phyloP scores from a whole-genome alignment of 2,113 vertebrate genomes.

The Hepsetus odoe region DNA sequence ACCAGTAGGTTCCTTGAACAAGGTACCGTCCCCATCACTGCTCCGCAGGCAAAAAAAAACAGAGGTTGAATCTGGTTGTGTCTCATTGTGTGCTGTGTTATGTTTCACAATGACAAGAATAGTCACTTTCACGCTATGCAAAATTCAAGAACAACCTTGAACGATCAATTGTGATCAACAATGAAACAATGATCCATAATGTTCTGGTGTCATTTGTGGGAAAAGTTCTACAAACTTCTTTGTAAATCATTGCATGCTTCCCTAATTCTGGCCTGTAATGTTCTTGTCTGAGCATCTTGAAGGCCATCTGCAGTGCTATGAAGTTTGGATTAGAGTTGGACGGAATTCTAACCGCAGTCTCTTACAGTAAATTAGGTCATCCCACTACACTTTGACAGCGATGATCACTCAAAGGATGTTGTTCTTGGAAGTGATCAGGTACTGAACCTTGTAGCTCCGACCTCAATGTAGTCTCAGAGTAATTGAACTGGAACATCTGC shows the following conservation, averaged over 20 bases:
- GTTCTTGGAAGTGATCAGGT: slow-evolving; percentile 7
- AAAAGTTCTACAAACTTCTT: not conserved
- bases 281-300: not conserved
- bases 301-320: not conserved
- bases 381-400: not conserved
- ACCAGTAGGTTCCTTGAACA: too few species aligned
- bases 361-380: slow-evolving; percentile 19
- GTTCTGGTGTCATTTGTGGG: too few species aligned
- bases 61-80: too few species aligned
- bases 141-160: too few species aligned
- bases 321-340: not conserved
- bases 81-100: too few species aligned
- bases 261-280: not conserved
- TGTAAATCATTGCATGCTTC: not conserved
- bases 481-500: slow-evolving; percentile 32
- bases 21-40: too few species aligned
- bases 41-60: too few species aligned
- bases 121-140: too few species aligned
- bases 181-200: too few species aligned
- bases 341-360: not conserved
- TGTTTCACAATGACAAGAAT: too few species aligned
- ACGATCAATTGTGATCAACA: too few species aligned
- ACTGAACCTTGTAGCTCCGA: not conserved
- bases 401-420: slow-evolving; percentile 5
- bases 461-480: slow-evolving; percentile 15